These are phyloP conservation scores for Enhydra lutris DNA, from an alignment of 2,113 vertebrate genomes.

Conservation along the genomic window DNA sequence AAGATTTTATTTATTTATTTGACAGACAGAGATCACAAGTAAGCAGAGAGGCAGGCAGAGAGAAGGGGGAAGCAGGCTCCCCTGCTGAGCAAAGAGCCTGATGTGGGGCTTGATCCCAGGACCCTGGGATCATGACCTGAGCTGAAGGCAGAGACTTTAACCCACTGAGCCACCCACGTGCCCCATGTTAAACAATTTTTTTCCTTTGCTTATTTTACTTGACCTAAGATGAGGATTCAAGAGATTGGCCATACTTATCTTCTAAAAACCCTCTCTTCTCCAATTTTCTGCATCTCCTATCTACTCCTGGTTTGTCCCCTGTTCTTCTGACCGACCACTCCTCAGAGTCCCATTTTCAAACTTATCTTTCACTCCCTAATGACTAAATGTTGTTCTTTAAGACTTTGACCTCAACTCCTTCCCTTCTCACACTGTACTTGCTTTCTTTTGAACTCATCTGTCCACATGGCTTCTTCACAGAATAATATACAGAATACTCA, in stretches of 20 bases:
- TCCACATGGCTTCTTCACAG: background rate
- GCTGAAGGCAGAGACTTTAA: too few relatives aligned
- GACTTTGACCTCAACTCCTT: background rate
- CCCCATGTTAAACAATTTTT: background rate
- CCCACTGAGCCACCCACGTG: too few relatives aligned
- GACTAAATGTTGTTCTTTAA: background rate
- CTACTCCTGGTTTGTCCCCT: background rate
- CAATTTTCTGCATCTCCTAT: background rate
- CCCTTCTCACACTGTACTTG: background rate
- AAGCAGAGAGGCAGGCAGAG: too few relatives aligned
- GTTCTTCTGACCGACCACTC: background rate
- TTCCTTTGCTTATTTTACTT: slow-evolving; percentile 28
- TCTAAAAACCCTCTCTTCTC: background rate
- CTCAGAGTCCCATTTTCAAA: background rate
- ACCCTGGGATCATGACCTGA: too few relatives aligned
- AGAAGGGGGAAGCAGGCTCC: too few relatives aligned
- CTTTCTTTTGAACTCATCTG: background rate
- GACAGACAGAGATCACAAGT: too few relatives aligned
- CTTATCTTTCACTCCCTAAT: background rate
- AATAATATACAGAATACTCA: background rate
- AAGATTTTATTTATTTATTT: too few relatives aligned
- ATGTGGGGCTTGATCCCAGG: too few relatives aligned
- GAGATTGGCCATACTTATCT: background rate
- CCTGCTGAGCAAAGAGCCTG: too few relatives aligned
- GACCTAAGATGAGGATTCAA: background rate